phyloP scores from a whole-genome alignment of 2,113 vertebrate genomes.

The Epinephelus lanceolatus region DNA sequence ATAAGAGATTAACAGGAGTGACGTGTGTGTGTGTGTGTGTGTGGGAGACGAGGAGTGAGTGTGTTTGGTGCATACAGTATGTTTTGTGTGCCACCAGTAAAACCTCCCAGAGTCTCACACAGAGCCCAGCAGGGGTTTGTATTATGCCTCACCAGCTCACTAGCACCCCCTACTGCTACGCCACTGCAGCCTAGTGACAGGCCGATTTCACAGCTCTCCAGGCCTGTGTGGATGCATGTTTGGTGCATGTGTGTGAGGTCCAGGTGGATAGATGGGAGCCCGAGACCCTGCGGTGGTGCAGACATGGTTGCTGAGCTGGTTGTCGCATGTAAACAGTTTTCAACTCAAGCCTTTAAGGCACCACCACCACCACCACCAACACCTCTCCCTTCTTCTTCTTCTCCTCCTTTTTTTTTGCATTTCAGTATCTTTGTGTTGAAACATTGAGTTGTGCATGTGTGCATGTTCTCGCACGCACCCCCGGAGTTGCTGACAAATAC shows the following conservation, averaged over 20 bases:
- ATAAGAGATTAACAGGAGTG: constrained; percentile 27
- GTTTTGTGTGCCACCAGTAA: neutral
- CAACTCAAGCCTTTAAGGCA: constrained; percentile 25
- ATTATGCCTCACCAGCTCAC: constrained; percentile 64
- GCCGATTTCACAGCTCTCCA: constrained; percentile 46
- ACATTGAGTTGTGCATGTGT: neutral
- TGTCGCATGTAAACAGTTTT: constrained; percentile 58
- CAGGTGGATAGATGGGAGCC: constrained; percentile 32
- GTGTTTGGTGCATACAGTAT: constrained; percentile 22
- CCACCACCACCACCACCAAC: neutral
- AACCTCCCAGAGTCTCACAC: constrained; percentile 20
- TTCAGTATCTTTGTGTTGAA: neutral
- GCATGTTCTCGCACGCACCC: neutral
- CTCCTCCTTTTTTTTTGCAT: neutral
- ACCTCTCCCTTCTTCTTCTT: neutral
- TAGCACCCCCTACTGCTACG: constrained; percentile 75
- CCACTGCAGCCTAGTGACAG: constrained; percentile 54
- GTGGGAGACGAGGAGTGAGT: neutral
- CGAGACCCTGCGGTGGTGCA: constrained; percentile 51
- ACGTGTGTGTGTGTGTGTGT: constrained; percentile 9
- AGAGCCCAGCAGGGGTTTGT: constrained; percentile 33
- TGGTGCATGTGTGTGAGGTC: constrained; percentile 16
- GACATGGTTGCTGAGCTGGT: constrained; percentile 53
- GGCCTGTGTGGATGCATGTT: constrained; percentile 28
- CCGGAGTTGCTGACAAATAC: constrained; percentile 50